These are phyloP conservation scores for Trigoniulus corallinus DNA, from an alignment of 1,140 invertebrate species.

Conservation along the genomic window DNA sequence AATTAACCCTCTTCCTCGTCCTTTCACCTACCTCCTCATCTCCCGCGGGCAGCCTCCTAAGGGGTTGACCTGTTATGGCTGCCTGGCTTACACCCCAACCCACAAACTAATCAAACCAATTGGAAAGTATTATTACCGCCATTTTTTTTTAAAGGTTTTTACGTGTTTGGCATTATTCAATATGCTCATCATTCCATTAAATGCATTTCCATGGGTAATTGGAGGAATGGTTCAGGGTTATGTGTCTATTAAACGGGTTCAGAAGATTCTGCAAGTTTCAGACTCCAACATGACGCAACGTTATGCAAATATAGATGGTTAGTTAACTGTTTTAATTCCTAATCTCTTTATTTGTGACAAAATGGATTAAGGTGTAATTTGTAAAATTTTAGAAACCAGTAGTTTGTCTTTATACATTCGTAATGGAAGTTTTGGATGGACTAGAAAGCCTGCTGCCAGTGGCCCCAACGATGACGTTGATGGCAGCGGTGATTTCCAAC, in stretches of 20 bases:
- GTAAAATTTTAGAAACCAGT: background rate
- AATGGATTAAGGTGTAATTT: background rate
- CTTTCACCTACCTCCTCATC: no score
- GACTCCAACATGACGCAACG: constrained; percentile 38
- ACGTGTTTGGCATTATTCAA: constrained; percentile 87
- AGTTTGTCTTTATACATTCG: background rate
- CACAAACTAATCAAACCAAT: no score
- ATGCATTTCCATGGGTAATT: constrained; percentile 96
- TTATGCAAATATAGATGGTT: constrained; percentile 19
- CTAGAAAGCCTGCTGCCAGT: no score
- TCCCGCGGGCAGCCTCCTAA: no score
- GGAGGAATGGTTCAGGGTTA: constrained; percentile 90
- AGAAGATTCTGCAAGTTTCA: constrained; percentile 48
- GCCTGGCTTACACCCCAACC: no score
- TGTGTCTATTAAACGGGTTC: constrained; percentile 69
- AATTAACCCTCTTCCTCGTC: no score
- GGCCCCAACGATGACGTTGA: no score
- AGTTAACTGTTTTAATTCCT: no score
- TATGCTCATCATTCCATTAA: constrained; percentile 89
- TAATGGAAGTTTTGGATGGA: background rate
- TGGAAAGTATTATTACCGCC: background rate
- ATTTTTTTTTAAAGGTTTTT: constrained; percentile 44
- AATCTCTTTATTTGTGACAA: no score
- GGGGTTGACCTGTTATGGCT: no score
- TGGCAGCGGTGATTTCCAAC: no score